Percentiles rank a stretch among this genome's conserved stretches.
These are phyloP conservation scores for Stylophora pistillata DNA, from an alignment of 64 coral and sea anemone genomes.

Conservation along the genomic window DNA sequence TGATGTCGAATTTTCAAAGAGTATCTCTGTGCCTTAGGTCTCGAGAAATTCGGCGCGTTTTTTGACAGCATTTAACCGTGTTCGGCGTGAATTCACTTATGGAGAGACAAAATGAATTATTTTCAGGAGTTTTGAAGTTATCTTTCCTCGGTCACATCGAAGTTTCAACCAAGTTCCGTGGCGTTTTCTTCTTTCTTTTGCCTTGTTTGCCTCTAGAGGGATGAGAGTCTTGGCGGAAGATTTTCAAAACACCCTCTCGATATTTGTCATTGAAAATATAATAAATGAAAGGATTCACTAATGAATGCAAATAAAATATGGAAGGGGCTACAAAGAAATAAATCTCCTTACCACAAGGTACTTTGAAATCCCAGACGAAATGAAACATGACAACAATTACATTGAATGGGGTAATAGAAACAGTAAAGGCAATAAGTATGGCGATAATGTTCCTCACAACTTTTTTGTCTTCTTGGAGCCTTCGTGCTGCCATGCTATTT, in stretches of 20 bases:
- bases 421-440: not conserved
- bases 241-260: not conserved
- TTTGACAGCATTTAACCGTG: no score
- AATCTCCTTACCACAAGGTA: not conserved
- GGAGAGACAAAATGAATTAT: no score
- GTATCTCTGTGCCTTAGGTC: no score
- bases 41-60: no score
- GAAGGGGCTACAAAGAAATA: not conserved
- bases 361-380: not conserved
- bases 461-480: not conserved
- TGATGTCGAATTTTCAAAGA: no score
- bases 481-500: not conserved
- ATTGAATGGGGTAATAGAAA: not conserved
- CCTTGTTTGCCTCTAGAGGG: no score
- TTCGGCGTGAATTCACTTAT: no score
- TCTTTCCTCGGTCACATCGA: no score
- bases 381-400: not conserved
- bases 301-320: not conserved
- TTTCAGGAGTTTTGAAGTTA: no score
- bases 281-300: not conserved
- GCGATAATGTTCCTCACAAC: not conserved
- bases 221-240: not conserved
- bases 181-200: no score
- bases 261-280: not conserved
- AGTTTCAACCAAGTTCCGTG: no score